Evolutionary conservation across 2,888 invertebrate species (phyloP).

Genomic region (Cyclophora albipunctata): DNA sequence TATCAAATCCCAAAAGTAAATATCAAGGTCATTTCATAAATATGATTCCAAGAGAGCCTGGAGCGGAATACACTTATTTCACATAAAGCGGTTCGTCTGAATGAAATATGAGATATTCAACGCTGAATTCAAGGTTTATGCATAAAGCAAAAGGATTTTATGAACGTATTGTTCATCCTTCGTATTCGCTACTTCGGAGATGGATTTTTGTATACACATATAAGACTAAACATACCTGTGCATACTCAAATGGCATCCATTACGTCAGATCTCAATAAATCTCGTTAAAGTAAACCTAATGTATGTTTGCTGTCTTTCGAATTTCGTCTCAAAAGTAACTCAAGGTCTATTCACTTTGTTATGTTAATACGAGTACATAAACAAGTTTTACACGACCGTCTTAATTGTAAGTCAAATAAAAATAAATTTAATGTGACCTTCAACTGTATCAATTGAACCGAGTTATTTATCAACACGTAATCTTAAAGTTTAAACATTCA

Average conservation of each 20-base stretch:
- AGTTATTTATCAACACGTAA: conserved; percentile 15
- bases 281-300: no score
- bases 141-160: conserved; percentile 13
- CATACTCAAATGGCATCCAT: no score
- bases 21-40: no score
- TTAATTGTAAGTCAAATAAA: not conserved
- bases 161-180: conserved; percentile 7
- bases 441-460: no score
- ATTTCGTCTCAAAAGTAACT: no score
- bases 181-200: not conserved
- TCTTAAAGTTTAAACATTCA: conserved; percentile 22
- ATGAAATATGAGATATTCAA: conserved; percentile 14
- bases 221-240: no score
- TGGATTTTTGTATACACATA: not conserved
- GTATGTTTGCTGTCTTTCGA: no score
- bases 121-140: conserved; percentile 14
- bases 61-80: conserved; percentile 15
- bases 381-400: not conserved
- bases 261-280: no score
- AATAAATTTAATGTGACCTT: not conserved
- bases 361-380: not conserved
- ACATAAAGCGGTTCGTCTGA: conserved; percentile 7
- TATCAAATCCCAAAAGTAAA: no score
- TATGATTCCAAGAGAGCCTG: not conserved
- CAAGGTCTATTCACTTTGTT: not conserved